These are phyloP conservation scores for Branchipolynoe longqiensis DNA, from an alignment of 2,888 invertebrate species.

Conservation along the genomic window DNA sequence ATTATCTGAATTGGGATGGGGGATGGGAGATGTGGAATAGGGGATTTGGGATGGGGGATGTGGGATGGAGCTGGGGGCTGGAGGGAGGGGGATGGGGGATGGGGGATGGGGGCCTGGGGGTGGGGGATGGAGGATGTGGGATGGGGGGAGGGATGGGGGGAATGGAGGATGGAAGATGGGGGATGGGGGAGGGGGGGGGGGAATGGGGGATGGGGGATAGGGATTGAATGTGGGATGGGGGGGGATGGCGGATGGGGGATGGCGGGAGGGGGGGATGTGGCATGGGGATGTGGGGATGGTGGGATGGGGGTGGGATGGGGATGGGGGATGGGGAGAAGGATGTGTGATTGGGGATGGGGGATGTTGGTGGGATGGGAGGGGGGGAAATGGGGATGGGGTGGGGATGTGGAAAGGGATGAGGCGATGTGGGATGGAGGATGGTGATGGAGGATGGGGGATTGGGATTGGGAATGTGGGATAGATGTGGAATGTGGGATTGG, in stretches of 20 bases:
- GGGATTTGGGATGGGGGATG: neutral
- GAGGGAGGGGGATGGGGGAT: neutral
- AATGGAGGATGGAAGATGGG: too few relatives aligned
- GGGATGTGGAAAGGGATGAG: too few relatives aligned
- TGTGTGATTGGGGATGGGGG: neutral
- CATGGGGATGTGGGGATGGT: neutral
- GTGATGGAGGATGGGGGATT: neutral
- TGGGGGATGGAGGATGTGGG: too few relatives aligned
- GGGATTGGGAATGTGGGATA: too few relatives aligned
- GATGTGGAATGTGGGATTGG: neutral
- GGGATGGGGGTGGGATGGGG: neutral
- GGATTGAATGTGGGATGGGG: neutral
- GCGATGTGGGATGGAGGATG: neutral
- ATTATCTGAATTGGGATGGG: too few relatives aligned
- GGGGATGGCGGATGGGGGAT: too few relatives aligned
- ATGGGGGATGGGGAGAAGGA: too few relatives aligned
- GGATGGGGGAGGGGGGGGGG: neutral
- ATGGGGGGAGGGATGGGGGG: neutral
- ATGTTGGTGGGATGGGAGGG: neutral
- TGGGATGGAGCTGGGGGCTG: too few relatives aligned
- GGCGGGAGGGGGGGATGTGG: too few relatives aligned
- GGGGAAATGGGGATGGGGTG: neutral
- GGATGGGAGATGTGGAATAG: too few relatives aligned
- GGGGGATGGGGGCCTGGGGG: neutral
- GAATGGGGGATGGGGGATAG: neutral